Evolutionary conservation across 2,888 invertebrate genomes (phyloP).

Genomic region (Philonicus albiceps): DNA sequence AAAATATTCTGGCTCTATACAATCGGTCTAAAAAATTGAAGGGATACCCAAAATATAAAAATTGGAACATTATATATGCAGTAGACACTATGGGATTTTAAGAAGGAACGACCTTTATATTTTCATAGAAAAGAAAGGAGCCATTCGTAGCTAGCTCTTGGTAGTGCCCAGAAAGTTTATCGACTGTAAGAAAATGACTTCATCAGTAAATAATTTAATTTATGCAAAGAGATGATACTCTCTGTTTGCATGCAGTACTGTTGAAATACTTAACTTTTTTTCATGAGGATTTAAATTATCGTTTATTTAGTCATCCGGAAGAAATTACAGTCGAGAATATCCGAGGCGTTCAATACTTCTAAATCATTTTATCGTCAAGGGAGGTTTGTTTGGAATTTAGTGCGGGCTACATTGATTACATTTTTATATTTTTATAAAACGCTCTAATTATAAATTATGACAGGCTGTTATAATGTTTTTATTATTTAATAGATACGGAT

Average conservation of each 20-base stretch:
- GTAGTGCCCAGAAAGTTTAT: not conserved
- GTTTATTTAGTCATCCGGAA: not conserved
- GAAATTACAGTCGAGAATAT: not conserved
- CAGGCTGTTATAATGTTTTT: too few relatives aligned
- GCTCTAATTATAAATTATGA: too few relatives aligned
- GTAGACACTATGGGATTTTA: not conserved
- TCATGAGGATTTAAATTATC: not conserved
- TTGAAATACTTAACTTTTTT: not conserved
- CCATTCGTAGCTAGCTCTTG: not conserved
- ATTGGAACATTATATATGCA: not conserved
- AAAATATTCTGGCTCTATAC: not conserved
- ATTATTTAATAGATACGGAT: too few relatives aligned
- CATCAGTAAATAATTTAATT: conserved; percentile 27
- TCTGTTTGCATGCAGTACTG: not conserved
- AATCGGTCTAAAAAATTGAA: not conserved
- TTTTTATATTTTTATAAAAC: too few relatives aligned
- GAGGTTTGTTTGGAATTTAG: not conserved
- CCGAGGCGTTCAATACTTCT: not conserved
- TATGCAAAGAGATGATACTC: not conserved
- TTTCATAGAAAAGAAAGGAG: not conserved
- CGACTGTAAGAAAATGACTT: conserved; percentile 6
- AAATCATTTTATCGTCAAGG: not conserved
- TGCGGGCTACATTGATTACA: too few relatives aligned
- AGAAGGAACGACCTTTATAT: not conserved
- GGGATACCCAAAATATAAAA: not conserved